phyloP scores from a whole-genome alignment of 2,797 vertebrate species.

The Holocentrus rufus region DNA sequence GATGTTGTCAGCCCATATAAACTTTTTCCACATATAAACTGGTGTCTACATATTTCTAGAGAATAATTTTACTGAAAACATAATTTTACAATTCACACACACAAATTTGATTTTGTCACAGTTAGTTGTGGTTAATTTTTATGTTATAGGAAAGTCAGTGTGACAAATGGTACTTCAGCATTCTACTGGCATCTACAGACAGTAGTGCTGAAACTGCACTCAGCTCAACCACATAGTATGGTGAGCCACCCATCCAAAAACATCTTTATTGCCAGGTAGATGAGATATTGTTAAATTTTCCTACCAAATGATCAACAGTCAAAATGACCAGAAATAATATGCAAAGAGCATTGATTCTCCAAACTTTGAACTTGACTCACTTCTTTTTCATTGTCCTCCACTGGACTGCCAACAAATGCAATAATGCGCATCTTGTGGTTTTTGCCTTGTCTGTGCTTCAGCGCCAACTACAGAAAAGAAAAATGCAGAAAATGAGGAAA shows the following conservation, averaged over 20 bases:
- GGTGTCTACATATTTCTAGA: neutral
- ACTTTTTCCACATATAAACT: neutral
- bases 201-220: neutral
- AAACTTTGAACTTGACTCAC: constrained; percentile 73
- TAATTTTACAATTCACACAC: neutral
- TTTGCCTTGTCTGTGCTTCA: constrained; percentile 96
- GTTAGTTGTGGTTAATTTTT: neutral
- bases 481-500: neutral
- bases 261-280: neutral
- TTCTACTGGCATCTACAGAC: neutral
- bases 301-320: neutral
- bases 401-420: constrained; percentile 94
- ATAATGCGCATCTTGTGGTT: constrained; percentile 98
- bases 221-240: neutral
- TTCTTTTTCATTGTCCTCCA: constrained; percentile 94
- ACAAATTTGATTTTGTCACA: neutral
- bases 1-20: neutral
- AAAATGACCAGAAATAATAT: neutral
- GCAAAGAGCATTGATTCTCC: neutral
- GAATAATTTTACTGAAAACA: neutral
- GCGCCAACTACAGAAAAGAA: constrained; percentile 83
- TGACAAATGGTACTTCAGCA: neutral
- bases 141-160: too few relatives aligned
- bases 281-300: neutral
- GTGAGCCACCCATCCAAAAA: neutral